Evolutionary conservation across 2,888 invertebrate species (phyloP).

Genomic region (Cosmia trapezina): DNA sequence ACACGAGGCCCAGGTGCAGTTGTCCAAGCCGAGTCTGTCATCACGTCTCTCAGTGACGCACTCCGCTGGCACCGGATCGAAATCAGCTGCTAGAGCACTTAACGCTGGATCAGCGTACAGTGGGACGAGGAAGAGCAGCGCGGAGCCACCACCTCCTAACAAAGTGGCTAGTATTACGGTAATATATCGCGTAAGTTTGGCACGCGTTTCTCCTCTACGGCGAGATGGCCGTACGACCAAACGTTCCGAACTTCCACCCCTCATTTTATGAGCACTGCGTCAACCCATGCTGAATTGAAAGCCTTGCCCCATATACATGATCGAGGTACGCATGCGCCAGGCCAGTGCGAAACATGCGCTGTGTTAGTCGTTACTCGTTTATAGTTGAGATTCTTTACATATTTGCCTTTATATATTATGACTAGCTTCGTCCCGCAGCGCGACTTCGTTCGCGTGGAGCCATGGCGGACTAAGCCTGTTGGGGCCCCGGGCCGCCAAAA

Average conservation of each 20-base stretch:
- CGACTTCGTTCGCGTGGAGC: no score
- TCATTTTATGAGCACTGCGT: slow-evolving; percentile 85
- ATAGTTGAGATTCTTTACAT: slow-evolving; percentile 22
- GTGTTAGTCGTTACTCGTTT: slow-evolving; percentile 15
- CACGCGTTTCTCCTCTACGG: slow-evolving; percentile 84
- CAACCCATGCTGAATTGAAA: slow-evolving; percentile 84
- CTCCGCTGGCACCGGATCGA: slow-evolving; percentile 93
- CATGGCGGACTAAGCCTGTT: no score
- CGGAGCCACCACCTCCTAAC: slow-evolving; percentile 86
- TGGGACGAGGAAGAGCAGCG: slow-evolving; percentile 87
- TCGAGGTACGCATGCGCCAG: slow-evolving; percentile 71
- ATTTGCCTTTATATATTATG: background rate
- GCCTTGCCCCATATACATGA: slow-evolving; percentile 69
- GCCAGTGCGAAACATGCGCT: slow-evolving; percentile 76
- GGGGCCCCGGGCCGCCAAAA: no score
- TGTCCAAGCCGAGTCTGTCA: slow-evolving; percentile 93
- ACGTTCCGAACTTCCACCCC: slow-evolving; percentile 87
- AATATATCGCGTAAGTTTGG: slow-evolving; percentile 85
- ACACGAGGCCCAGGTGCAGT: slow-evolving; percentile 95
- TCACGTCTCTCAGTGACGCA: slow-evolving; percentile 93
- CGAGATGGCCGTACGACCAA: slow-evolving; percentile 83
- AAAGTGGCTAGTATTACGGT: slow-evolving; percentile 85
- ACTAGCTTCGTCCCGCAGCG: no score
- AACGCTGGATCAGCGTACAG: slow-evolving; percentile 88
- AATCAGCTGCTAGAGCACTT: slow-evolving; percentile 93